Evolutionary conservation across 2,888 invertebrate genomes (phyloP), one percentile per base, ranked within the genome.

Genomic region (Miltochrista miniata): DNA sequence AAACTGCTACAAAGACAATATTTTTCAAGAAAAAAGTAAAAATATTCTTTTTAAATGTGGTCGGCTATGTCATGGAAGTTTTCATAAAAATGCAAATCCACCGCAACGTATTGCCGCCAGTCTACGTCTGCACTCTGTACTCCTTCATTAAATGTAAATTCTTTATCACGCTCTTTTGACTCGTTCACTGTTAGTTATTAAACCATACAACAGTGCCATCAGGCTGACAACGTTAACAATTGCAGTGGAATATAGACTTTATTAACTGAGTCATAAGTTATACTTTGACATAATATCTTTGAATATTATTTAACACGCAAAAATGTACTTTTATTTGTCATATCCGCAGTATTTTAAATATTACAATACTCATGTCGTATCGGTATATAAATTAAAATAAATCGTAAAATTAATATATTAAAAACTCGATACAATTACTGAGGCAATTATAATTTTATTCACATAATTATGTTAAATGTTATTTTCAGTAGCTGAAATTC

Each of bases 81-180:
- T 81, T 81, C 81, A 81, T 82, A 82, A 82, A 81, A 80, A 81
- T 82, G 80, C 72, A 78, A 82, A 82, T 82, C 63, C 64, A 43
- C 64, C 61, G 50, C 66, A 74, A 74, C 73, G 72, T 76, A 80
- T 79, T 75, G 72, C 76, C 50, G 67, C 54, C 61, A 57, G 70
- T 67, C 61, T 61, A 57, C 43, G 62, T 57, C 56, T 57, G 54
- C 63, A 60, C 56, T 68, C 55, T 51, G 55, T 65, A 68, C 65
- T 72, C 64, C 66, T 74, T 79, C 80, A 78, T 81, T 80, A 76
- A 78, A 80, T 80, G 76, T 74, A 77, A 78, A 79, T 80, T 76
- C 68, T 71, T 70, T 69, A 73, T 71, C 66, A 67, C 61, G 64
- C 65, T 70, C 63, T 64, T 68, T 64, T 62, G 64, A 70, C 65